Percentiles rank a stretch among this genome's conserved stretches.
Evolutionary conservation across 2,888 invertebrate species (phyloP).

Genomic region (Apodemia zela): DNA sequence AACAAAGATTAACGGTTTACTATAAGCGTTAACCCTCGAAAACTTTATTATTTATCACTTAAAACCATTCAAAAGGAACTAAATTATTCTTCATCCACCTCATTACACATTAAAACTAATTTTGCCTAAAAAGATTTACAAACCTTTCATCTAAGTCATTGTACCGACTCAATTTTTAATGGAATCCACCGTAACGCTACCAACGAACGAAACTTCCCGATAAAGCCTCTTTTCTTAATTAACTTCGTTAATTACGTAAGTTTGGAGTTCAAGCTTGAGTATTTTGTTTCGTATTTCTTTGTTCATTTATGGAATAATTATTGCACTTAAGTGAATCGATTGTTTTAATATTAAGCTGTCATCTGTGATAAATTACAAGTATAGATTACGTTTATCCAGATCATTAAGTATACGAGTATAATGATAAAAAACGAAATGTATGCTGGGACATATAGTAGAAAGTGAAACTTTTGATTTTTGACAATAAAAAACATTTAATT

Average conservation of each 20-base stretch:
- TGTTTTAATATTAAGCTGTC: too few relatives aligned
- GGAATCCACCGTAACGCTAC: slow-evolving; percentile 24
- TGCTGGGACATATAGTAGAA: too few relatives aligned
- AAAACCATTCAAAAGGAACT: slow-evolving; percentile 4
- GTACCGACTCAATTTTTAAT: slow-evolving; percentile 31
- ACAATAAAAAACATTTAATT: too few relatives aligned
- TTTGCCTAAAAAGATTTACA: slow-evolving; percentile 14
- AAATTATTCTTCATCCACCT: slow-evolving; percentile 3
- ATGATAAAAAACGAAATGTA: too few relatives aligned
- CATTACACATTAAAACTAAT: slow-evolving; percentile 13
- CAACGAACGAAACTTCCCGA: slow-evolving; percentile 43
- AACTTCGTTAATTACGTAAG: slow-evolving; percentile 47
- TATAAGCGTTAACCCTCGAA: not conserved
- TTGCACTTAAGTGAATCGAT: too few relatives aligned
- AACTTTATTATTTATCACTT: slow-evolving; percentile 9
- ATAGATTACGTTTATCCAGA: too few relatives aligned
- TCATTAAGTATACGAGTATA: too few relatives aligned
- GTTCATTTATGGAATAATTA: slow-evolving; percentile 27
- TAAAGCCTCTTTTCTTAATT: slow-evolving; percentile 54
- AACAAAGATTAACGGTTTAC: too few relatives aligned
- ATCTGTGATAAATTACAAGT: too few relatives aligned
- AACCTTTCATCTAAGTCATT: slow-evolving; percentile 28
- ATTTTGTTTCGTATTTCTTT: slow-evolving; percentile 36
- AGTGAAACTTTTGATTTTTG: too few relatives aligned
- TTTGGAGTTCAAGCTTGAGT: slow-evolving; percentile 36